Conservation (phyloP, 1,140 invertebrate genomes). For the Stenopsyche tienmushanensis region DNA sequence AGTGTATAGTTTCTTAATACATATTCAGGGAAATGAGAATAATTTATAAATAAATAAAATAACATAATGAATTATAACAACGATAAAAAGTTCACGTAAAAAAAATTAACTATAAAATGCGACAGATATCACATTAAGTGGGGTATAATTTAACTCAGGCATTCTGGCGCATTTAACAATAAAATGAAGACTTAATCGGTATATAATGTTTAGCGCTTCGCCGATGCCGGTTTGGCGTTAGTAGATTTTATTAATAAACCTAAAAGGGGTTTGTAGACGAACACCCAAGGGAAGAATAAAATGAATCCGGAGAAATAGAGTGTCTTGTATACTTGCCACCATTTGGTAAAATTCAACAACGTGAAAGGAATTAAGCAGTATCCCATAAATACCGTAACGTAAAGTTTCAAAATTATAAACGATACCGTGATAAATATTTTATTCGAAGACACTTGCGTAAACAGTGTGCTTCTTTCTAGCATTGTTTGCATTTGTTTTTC, state of each 20-base stretch:
- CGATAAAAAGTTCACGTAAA: too few species aligned
- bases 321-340: slow-evolving; percentile 61
- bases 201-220: too few species aligned
- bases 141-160: too few species aligned
- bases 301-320: slow-evolving; percentile 67
- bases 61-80: too few species aligned
- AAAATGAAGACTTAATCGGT: too few species aligned
- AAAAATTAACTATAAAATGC: too few species aligned
- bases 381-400: slow-evolving; percentile 81
- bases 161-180: too few species aligned
- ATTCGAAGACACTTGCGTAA: slow-evolving; percentile 53
- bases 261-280: slow-evolving; percentile 52
- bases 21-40: too few species aligned
- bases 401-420: slow-evolving; percentile 68
- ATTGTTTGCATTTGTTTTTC: slow-evolving; percentile 73
- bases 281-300: slow-evolving; percentile 62
- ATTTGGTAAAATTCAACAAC: slow-evolving; percentile 68
- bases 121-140: too few species aligned
- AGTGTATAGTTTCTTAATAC: too few species aligned
- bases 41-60: too few species aligned
- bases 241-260: slow-evolving; percentile 33
- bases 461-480: slow-evolving; percentile 53
- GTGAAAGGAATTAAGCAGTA: slow-evolving; percentile 82
- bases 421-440: slow-evolving; percentile 46
- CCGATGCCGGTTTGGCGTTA: not conserved